A percentile compares a stretch with the other conserved stretches of the same genome.
phyloP scores from a whole-genome alignment of 30 jellyfish, hydroid and myxozoan genomes.

The Aurelia sp. region DNA sequence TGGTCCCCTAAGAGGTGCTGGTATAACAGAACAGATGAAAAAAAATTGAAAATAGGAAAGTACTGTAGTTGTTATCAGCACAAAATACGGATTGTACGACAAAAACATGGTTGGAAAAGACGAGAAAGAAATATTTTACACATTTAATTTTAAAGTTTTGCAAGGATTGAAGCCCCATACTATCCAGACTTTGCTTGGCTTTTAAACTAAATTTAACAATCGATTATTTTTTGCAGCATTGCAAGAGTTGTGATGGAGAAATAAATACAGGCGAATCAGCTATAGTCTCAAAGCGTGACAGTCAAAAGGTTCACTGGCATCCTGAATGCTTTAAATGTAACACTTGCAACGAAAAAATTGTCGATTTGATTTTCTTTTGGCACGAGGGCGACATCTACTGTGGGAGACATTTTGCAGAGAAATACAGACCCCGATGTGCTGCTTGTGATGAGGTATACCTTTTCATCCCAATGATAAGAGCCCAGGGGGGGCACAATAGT shows the following conservation, averaged over 20 bases:
- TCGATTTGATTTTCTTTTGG: conserved; percentile 68
- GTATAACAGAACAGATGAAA: too few species aligned
- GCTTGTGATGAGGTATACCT: conserved; percentile 94
- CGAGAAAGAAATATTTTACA: too few species aligned
- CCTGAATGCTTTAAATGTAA: conserved; percentile 74
- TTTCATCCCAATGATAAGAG: neutral
- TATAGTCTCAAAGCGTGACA: conserved; percentile 35
- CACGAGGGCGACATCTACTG: conserved; percentile 76
- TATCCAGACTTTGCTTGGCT: too few species aligned
- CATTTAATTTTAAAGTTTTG: too few species aligned
- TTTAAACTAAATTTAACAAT: too few species aligned
- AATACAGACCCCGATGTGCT: conserved; percentile 75
- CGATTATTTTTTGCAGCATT: conserved; percentile 2
- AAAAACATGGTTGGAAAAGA: too few species aligned
- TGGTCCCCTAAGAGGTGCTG: too few species aligned
- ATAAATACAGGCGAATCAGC: conserved; percentile 34
- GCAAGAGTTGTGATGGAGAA: conserved; percentile 42
- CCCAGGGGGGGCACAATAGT: too few species aligned
- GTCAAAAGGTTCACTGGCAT: conserved; percentile 71
- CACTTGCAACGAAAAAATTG: conserved; percentile 74
- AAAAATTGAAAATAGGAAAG: too few species aligned
- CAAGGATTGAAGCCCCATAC: too few species aligned
- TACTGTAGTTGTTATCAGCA: too few species aligned
- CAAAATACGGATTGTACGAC: too few species aligned
- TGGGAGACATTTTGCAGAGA: conserved; percentile 96